A percentile compares a stretch with the other conserved stretches of the same genome.
These are phyloP conservation scores for Australoheros scitulus DNA, from an alignment of 2,113 vertebrate species.

Conservation along the genomic window DNA sequence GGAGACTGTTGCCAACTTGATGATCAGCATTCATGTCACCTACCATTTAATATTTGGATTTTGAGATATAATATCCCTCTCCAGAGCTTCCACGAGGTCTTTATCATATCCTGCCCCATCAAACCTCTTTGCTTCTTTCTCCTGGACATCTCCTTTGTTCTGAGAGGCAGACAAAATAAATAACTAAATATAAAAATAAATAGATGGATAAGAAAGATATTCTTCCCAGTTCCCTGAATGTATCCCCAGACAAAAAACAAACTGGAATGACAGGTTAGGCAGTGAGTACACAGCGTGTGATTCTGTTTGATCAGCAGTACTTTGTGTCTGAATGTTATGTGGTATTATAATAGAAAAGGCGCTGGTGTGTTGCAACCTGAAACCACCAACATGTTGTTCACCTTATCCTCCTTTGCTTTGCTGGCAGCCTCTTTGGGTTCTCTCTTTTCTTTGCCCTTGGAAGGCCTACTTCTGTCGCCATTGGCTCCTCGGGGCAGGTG, in stretches of 20 bases:
- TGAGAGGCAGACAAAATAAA: conserved; percentile 59
- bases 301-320: conserved; percentile 30
- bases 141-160: conserved; percentile 89
- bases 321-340: neutral
- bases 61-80: conserved; percentile 98
- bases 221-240: neutral
- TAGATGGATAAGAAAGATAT: neutral
- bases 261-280: conserved; percentile 44
- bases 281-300: neutral
- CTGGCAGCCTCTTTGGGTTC: conserved; percentile 85
- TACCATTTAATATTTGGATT: conserved; percentile 97
- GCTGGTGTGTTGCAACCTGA: neutral
- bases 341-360: neutral
- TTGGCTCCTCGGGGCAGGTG: conserved; percentile 83
- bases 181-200: neutral
- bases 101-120: conserved; percentile 94
- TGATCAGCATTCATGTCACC: conserved; percentile 24
- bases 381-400: conserved; percentile 51
- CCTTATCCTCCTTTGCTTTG: conserved; percentile 94
- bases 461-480: conserved; percentile 82
- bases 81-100: conserved; percentile 94
- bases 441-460: conserved; percentile 89
- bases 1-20: too few relatives aligned
- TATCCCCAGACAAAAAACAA: conserved; percentile 19
- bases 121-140: conserved; percentile 91